phyloP scores from a whole-genome alignment of 1,140 invertebrate genomes.

The Ridgeia piscesae region DNA sequence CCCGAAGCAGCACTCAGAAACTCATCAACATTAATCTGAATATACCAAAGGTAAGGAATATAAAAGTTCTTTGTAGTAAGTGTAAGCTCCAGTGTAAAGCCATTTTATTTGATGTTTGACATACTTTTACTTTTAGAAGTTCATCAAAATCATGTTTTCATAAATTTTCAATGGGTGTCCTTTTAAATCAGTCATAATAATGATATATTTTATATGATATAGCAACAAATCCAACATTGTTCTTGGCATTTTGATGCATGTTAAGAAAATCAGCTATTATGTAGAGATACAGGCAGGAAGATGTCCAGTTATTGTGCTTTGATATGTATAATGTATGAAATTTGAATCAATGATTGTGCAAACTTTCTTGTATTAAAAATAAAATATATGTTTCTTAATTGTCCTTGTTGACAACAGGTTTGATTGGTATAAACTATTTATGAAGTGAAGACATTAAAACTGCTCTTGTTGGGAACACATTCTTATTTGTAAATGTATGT shows the following conservation, averaged over 20 bases:
- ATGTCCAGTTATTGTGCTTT: background rate
- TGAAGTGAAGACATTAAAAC: background rate
- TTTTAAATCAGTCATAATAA: background rate
- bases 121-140: background rate
- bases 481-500: background rate
- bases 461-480: background rate
- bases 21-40: constrained; percentile 39
- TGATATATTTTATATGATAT: background rate
- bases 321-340: no score
- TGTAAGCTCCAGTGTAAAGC: no score
- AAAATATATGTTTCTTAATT: background rate
- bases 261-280: background rate
- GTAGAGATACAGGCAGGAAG: background rate
- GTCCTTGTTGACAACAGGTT: background rate
- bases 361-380: background rate
- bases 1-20: background rate
- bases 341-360: background rate
- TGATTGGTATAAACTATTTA: background rate
- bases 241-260: background rate
- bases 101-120: background rate
- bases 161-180: no score
- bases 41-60: constrained; percentile 33
- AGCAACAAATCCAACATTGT: background rate
- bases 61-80: no score
- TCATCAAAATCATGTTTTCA: no score